Evolutionary conservation across 2,888 invertebrate genomes (phyloP), one percentile per base, ranked within the genome.

Genomic region (Hecatera dysodea): DNA sequence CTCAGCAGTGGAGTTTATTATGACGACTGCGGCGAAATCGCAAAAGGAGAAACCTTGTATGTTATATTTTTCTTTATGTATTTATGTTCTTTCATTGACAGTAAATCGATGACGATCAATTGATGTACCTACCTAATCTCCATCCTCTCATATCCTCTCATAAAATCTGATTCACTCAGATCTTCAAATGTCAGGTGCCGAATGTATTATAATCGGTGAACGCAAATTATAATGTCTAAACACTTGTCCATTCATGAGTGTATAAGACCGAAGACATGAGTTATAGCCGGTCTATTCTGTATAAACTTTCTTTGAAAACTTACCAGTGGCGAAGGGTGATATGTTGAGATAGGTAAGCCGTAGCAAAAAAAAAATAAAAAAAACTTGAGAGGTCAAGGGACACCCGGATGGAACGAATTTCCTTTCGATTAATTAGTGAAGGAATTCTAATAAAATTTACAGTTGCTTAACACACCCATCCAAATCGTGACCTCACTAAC

Each of bases 31-130:
- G 74, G 81, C 90, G 52, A 95, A 93, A 88, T 75, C 89, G 61
- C 89, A 88, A 80, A 95, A 93, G 87, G 95, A 94, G 64, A 95
- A 93, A 84, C 83, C 90, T 75, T 80, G 95, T 95, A 88, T 92
- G 94, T 92, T 36, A 24, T n/a, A 24, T 24, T 15, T 24, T 17
- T 44, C 19, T 29, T 42, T 19, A 63, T 44, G 17, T 53, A 61
- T n/a, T n/a, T 7, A 44, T 8, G 8, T 39, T 44, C 27, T 29
- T 33, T 24, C 17, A 53, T 46, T 71, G 71, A 33, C 50, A 19
- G 27, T 36, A 39, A 63, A 52, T 36, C 50, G 36, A 36, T 50
- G 57, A 64, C 33, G 60, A 73, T 61, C 55, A 61, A 48, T 53
- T 44, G 27, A 17, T 29, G 57, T 29, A n/a, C n/a, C n/a, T n/a